Evolutionary conservation across 2,888 invertebrate genomes (phyloP).

Genomic region (Drosophila flavopinicola): DNA sequence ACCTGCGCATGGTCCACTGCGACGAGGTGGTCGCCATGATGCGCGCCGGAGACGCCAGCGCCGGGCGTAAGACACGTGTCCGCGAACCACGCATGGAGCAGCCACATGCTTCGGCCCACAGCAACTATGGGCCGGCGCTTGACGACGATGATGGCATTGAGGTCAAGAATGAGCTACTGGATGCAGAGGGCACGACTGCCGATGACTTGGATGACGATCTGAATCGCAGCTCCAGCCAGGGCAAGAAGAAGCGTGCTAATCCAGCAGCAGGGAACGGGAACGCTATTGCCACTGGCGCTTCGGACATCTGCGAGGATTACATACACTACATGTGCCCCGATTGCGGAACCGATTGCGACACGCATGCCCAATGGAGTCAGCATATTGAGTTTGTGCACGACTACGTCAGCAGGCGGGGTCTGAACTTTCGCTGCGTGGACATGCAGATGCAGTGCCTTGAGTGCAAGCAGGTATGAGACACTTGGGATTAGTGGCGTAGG

Average conservation of each 20-base stretch:
- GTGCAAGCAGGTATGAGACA: slow-evolving; percentile 67
- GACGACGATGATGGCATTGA: slow-evolving; percentile 62
- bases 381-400: slow-evolving; percentile 81
- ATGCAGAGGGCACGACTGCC: slow-evolving; percentile 40
- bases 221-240: slow-evolving; percentile 37
- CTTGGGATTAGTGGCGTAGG: no score
- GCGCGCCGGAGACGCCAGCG: slow-evolving; percentile 51
- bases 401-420: slow-evolving; percentile 72
- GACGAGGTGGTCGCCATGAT: slow-evolving; percentile 74
- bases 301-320: slow-evolving; percentile 75
- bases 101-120: neutral
- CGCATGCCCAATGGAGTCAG: slow-evolving; percentile 76
- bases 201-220: slow-evolving; percentile 54
- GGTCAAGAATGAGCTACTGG: slow-evolving; percentile 65
- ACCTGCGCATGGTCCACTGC: slow-evolving; percentile 77
- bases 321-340: slow-evolving; percentile 80
- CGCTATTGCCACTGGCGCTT: slow-evolving; percentile 13
- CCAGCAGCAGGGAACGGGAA: neutral
- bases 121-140: neutral
- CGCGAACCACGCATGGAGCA: slow-evolving; percentile 62
- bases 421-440: slow-evolving; percentile 75
- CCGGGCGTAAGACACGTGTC: slow-evolving; percentile 67
- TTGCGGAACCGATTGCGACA: slow-evolving; percentile 77
- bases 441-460: slow-evolving; percentile 77
- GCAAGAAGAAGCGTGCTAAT: slow-evolving; percentile 12